Conservation (phyloP, 2,888 invertebrate genomes). For the Isoperla grammatica region DNA sequence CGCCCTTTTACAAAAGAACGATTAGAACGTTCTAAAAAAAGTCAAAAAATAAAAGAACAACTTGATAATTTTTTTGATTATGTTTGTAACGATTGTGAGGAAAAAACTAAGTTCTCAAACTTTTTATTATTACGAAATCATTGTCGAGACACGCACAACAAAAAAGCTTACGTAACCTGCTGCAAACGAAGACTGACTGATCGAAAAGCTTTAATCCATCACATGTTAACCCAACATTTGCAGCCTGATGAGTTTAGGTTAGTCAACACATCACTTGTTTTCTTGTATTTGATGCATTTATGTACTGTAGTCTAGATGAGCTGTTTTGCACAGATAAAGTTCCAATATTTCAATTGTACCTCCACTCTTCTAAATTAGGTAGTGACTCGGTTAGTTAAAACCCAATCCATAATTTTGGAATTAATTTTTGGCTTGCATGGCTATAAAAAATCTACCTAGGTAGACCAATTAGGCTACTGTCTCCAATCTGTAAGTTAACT, state of each 20-base stretch:
- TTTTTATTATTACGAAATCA: background rate
- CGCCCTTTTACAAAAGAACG: background rate
- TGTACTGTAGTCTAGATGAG: too few relatives aligned
- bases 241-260: conserved; percentile 5
- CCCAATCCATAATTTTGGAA: too few relatives aligned
- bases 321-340: too few relatives aligned
- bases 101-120: background rate
- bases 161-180: background rate
- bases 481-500: too few relatives aligned
- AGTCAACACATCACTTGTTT: too few relatives aligned
- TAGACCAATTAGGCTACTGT: too few relatives aligned
- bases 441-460: too few relatives aligned
- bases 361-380: too few relatives aligned
- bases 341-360: too few relatives aligned
- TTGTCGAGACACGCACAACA: background rate
- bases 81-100: background rate
- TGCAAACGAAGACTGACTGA: background rate
- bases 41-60: background rate
- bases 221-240: background rate
- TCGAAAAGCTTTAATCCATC: background rate
- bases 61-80: background rate
- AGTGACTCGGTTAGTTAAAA: too few relatives aligned
- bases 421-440: too few relatives aligned
- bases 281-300: too few relatives aligned
- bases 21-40: background rate